Evolutionary conservation across 2,113 vertebrate species (phyloP).

Genomic region (Bettongia penicillata): DNA sequence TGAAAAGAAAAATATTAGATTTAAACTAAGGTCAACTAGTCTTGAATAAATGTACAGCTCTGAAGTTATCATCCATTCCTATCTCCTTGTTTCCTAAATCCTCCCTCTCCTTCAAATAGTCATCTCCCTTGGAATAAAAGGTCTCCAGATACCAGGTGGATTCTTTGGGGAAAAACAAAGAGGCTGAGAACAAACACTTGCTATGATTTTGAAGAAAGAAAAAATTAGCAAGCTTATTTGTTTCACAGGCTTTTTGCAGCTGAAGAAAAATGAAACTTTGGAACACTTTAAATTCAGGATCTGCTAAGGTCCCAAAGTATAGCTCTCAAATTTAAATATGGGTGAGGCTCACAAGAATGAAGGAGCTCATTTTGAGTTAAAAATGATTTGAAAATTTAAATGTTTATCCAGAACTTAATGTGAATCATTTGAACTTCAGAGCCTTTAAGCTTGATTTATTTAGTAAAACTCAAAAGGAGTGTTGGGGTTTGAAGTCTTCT

Average conservation of each 20-base stretch:
- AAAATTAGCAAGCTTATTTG: not conserved
- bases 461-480: not conserved
- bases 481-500: not conserved
- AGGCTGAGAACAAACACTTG: not conserved
- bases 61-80: conserved; percentile 6
- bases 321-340: conserved; percentile 23
- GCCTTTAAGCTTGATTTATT: not conserved
- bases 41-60: conserved; percentile 43
- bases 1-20: conserved; percentile 57
- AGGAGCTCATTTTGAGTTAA: not conserved
- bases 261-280: not conserved
- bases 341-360: not conserved
- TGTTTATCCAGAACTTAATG: not conserved
- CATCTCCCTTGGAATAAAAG: not conserved
- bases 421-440: not conserved
- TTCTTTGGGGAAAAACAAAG: not conserved
- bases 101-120: not conserved
- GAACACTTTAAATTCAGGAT: not conserved
- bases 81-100: conserved; percentile 25
- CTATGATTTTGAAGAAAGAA: not conserved
- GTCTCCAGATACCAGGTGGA: not conserved
- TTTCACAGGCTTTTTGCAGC: not conserved
- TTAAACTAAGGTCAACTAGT: conserved; percentile 55
- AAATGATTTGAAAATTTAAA: not conserved
- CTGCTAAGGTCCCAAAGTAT: not conserved